Percentiles rank a stretch among this genome's conserved stretches.
Evolutionary conservation across 2,113 vertebrate genomes (phyloP).

Genomic region (Tupaia tana): DNA sequence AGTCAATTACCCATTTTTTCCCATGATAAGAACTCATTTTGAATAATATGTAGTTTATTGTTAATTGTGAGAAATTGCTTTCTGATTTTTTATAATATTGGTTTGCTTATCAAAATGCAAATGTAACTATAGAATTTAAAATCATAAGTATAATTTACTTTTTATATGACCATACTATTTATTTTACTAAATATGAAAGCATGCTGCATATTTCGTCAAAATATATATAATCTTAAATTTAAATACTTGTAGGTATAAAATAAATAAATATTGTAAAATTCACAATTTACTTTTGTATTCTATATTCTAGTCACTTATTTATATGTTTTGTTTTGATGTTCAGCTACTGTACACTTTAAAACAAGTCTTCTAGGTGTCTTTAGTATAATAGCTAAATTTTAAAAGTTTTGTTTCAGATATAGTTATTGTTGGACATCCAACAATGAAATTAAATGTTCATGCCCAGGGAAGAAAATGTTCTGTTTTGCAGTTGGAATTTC

Average conservation of each 20-base stretch:
- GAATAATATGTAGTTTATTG: constrained; percentile 39
- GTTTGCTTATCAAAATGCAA: constrained; percentile 19
- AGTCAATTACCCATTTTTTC: constrained; percentile 47
- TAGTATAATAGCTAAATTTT: neutral
- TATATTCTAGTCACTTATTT: neutral
- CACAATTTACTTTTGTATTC: neutral
- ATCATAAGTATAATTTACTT: neutral
- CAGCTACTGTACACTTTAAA: neutral
- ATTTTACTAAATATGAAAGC: neutral
- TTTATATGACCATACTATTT: neutral
- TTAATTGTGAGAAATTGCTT: constrained; percentile 41
- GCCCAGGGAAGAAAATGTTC: neutral
- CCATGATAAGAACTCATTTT: constrained; percentile 53
- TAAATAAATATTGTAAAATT: neutral
- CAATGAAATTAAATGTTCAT: neutral
- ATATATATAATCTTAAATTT: neutral
- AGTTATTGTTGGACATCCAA: neutral
- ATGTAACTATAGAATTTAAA: neutral
- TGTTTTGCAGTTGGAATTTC: neutral
- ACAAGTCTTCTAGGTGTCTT: neutral
- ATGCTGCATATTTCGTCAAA: neutral
- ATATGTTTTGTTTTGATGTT: neutral
- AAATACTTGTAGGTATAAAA: neutral
- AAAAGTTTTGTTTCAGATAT: neutral
- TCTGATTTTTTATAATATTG: constrained; percentile 1